phyloP scores from a whole-genome alignment of 2,113 vertebrate species.

The Eulemur macaco region DNA sequence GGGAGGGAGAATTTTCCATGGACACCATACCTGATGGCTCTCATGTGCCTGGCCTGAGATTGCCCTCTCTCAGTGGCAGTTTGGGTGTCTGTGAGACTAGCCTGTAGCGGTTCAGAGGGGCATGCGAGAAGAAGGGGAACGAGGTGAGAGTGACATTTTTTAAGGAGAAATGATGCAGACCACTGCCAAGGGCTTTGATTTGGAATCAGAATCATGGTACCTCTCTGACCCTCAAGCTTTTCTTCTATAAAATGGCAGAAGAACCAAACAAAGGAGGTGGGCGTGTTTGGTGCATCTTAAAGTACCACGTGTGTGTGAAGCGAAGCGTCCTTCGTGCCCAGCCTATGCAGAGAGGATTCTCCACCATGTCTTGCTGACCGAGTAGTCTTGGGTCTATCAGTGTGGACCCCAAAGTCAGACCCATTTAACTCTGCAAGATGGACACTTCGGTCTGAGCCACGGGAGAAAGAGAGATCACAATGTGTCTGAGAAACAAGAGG shows the following conservation, averaged over 20 bases:
- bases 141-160: accelerated
- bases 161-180: background rate
- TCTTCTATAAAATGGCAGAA: background rate
- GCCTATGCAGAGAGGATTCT: accelerated
- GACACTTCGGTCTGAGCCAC: background rate
- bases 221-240: background rate
- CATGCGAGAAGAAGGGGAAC: accelerated
- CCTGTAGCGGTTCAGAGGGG: accelerated
- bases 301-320: accelerated
- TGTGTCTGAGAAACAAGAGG: background rate
- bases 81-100: accelerated
- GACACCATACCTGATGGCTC: background rate
- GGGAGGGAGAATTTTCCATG: accelerated
- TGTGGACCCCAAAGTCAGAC: background rate
- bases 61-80: accelerated
- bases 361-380: background rate
- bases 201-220: accelerated
- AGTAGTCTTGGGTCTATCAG: accelerated
- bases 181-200: accelerated
- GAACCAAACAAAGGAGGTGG: background rate
- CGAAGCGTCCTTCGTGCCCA: too few relatives aligned
- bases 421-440: accelerated
- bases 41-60: accelerated
- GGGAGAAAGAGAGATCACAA: accelerated
- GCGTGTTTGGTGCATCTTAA: accelerated